Conservation (phyloP, 2,797 vertebrate species). For the Falco biarmicus region DNA sequence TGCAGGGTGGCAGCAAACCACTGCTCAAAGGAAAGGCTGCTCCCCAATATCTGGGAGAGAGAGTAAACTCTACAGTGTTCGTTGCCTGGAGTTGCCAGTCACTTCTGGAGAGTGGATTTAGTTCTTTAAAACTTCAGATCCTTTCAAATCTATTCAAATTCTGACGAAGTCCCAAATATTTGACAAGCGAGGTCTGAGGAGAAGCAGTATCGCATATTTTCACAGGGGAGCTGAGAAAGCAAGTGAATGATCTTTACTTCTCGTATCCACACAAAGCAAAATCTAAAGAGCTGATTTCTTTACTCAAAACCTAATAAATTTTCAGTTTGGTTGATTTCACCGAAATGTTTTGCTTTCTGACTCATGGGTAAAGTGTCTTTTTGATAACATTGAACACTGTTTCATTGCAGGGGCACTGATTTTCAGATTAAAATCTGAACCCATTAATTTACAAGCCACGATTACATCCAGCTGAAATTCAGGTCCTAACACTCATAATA, state of each 20-base stretch:
- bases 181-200: neutral
- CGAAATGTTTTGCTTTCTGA: neutral
- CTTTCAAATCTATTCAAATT: neutral
- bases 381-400: neutral
- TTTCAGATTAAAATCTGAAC: constrained; percentile 24
- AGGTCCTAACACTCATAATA: constrained; percentile 4
- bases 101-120: neutral
- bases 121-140: neutral
- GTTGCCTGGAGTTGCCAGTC: neutral
- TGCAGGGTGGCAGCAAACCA: neutral
- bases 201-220: neutral
- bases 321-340: neutral
- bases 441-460: constrained; percentile 24
- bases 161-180: neutral
- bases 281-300: neutral
- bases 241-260: neutral
- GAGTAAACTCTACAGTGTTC: neutral
- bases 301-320: neutral
- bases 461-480: constrained; percentile 28
- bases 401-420: neutral
- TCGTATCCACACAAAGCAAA: neutral
- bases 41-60: neutral
- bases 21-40: neutral
- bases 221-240: neutral
- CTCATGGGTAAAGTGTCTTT: neutral